Base-by-base conservation (phyloP, 2,113 vertebrate species). In the Daphoenositta chrysoptera region DNA sequence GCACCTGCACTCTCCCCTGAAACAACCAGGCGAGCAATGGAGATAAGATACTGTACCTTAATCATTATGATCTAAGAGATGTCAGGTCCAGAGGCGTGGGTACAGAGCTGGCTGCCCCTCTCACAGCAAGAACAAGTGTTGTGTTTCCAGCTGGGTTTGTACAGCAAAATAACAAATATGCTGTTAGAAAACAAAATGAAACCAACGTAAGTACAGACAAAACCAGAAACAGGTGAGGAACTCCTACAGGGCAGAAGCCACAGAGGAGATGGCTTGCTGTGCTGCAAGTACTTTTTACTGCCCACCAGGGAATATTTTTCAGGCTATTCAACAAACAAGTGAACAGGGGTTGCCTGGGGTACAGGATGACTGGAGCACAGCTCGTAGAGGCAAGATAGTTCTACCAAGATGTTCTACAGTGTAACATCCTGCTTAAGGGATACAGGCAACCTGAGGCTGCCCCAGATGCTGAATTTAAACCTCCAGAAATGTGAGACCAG, bases 11-110 rank as follows among this genome's bases (percentile, higher is more conserved):
- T 27, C 22, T 28, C 8, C 27, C 17, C 47, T 87, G 54, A n/a
- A 84, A 64, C 39, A 68, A 27, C 1, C 56, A 58, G 40, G 18
- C 0, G 11, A 83, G 68, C 16, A 69, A 35, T 9, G 28, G 33
- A 79, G 42, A 11, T 6, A 47, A 63, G 51, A 51, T 50, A 95
- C 82, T 6, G 24, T 95, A 97, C 93, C 96, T 97, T 96, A 63
- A 91, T 45, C 94, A 97, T 94, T n/a, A 50, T 4, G 58, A 60
- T 33, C 75, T 94, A 96, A 47, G 82, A 50, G 58, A 85, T 26
- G 84, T 90, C 91, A 80, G 70, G 63, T 87, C 84, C 95, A 83
- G 90, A 72, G 1, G 47, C 15, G 82, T 57, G 75, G 58, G 75
- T 83, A 42, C 23, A 80, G 30, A 70, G 90, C 58, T 63, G 64